Conservation (phyloP, 1,140 invertebrate species). For the Spodoptera frugiperda region DNA sequence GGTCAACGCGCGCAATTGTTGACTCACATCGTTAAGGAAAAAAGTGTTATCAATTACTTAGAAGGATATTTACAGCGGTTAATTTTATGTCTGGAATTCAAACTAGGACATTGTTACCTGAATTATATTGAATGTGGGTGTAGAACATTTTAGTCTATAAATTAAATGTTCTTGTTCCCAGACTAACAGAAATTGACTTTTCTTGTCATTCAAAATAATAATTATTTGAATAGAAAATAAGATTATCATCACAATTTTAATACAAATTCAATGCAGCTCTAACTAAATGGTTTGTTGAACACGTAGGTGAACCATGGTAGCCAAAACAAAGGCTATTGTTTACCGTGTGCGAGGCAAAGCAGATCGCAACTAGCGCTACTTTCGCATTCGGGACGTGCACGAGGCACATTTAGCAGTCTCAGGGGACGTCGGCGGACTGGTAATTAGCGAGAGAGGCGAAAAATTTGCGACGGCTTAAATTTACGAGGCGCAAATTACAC, state of each 20-base stretch:
- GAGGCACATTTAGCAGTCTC: conserved; percentile 82
- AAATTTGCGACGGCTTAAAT: conserved; percentile 85
- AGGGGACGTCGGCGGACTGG: conserved; percentile 80
- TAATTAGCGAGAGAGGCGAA: conserved; percentile 84
- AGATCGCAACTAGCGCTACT: conserved; percentile 73
- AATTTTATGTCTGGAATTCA: conserved; percentile 32
- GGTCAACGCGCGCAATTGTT: conserved; percentile 64
- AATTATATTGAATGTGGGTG: not conserved
- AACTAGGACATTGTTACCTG: conserved; percentile 2
- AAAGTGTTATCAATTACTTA: conserved; percentile 49
- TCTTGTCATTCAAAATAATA: not conserved
- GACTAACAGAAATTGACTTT: not conserved
- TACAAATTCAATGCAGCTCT: conserved; percentile 55
- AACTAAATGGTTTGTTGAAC: conserved; percentile 72
- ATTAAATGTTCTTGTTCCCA: no score
- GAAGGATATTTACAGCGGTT: conserved; percentile 39
- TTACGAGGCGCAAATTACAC: conserved; percentile 85
- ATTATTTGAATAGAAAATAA: conserved; percentile 19
- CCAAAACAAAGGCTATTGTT: conserved; percentile 84
- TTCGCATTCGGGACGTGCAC: conserved; percentile 81
- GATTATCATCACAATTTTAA: conserved; percentile 36
- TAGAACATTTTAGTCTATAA: no score
- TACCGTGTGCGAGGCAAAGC: conserved; percentile 68
- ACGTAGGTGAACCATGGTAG: conserved; percentile 78
- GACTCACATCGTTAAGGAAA: conserved; percentile 68